Evolutionary conservation across 2,113 vertebrate species (phyloP).

Genomic region (Rhinolophus sinicus): DNA sequence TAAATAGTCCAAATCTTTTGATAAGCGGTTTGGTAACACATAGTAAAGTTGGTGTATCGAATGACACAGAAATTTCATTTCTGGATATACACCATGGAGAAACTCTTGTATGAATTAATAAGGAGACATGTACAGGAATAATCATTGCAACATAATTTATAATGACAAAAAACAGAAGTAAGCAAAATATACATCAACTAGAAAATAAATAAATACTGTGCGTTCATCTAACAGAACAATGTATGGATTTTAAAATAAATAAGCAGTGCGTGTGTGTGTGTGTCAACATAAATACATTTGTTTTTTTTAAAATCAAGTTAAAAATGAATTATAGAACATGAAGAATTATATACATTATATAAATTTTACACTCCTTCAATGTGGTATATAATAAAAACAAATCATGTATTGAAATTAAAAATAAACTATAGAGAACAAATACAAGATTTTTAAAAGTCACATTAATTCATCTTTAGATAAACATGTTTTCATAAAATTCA

Average conservation of each 20-base stretch:
- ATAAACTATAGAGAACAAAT: too few relatives aligned
- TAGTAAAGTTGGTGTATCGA: neutral
- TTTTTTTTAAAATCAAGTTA: too few relatives aligned
- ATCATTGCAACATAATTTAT: neutral
- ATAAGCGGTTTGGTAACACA: neutral
- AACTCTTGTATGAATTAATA: neutral
- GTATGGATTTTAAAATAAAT: neutral
- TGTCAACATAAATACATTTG: too few relatives aligned
- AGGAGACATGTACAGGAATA: neutral
- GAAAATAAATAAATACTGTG: neutral
- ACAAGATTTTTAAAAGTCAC: too few relatives aligned
- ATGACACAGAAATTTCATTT: neutral
- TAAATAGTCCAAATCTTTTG: neutral
- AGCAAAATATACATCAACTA: neutral
- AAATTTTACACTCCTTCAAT: too few relatives aligned
- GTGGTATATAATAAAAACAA: too few relatives aligned
- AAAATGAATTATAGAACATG: too few relatives aligned
- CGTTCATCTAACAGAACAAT: neutral
- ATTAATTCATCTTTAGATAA: too few relatives aligned
- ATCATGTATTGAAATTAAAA: too few relatives aligned
- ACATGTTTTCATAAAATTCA: too few relatives aligned
- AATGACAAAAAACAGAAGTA: neutral
- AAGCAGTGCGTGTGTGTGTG: neutral
- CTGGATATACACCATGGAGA: neutral
- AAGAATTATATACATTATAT: too few relatives aligned